Percentiles rank a stretch among this genome's conserved stretches.
Evolutionary conservation across 1,140 invertebrate genomes (phyloP).

Genomic region (Hirudo medicinalis): DNA sequence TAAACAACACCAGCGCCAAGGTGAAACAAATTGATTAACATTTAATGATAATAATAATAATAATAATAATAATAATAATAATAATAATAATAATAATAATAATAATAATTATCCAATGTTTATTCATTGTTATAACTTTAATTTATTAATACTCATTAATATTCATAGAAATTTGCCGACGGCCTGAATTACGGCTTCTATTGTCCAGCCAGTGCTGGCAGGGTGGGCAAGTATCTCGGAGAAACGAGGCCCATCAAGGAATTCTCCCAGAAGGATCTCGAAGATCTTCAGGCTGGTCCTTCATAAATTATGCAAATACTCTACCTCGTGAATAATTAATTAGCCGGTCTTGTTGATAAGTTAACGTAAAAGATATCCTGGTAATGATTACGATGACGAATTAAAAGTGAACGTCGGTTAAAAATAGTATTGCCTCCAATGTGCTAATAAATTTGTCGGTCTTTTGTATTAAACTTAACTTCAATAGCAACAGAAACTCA

Average conservation of each 20-base stretch:
- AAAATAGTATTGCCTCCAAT: too few species aligned
- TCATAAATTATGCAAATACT: too few species aligned
- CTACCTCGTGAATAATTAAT: too few species aligned
- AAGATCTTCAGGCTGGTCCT: neutral
- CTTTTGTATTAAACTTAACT: too few species aligned
- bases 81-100: neutral
- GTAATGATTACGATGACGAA: too few species aligned
- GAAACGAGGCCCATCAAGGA: neutral
- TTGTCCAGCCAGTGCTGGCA: neutral
- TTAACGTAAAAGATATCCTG: too few species aligned
- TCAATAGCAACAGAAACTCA: too few species aligned
- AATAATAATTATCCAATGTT: neutral
- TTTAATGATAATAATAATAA: neutral
- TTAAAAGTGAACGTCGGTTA: too few species aligned
- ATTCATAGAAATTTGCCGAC: conserved; percentile 4
- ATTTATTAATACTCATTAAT: neutral
- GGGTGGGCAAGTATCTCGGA: neutral
- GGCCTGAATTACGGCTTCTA: conserved; percentile 7
- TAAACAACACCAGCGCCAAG: neutral
- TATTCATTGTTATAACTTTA: neutral
- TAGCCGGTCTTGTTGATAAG: too few species aligned
- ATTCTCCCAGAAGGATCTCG: neutral
- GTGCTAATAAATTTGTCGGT: too few species aligned
- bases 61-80: neutral
- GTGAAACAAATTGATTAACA: neutral